Conservation (phyloP, 1,140 invertebrate species). For the Lycorma delicatula region DNA sequence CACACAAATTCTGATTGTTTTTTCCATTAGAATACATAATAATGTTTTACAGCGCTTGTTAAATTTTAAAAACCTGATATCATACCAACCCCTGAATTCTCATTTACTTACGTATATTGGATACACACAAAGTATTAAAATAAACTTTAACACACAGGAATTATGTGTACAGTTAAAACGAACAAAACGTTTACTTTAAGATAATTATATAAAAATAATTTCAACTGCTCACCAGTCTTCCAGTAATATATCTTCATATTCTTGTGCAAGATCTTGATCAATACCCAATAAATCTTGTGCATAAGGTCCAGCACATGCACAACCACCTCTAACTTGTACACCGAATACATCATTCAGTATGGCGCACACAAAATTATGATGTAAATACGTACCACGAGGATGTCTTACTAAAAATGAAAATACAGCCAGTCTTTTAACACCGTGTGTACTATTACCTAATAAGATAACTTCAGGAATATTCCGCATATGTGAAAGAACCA, state of each 20-base stretch:
- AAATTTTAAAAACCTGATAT: too few relatives aligned
- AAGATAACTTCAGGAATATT: conserved; percentile 70
- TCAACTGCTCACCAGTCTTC: conserved; percentile 56
- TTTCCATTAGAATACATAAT: too few relatives aligned
- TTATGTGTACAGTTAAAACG: too few relatives aligned
- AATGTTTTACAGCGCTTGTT: too few relatives aligned
- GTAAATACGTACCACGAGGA: conserved; percentile 68
- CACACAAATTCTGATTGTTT: too few relatives aligned
- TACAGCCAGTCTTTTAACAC: conserved; percentile 61
- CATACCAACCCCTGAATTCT: too few relatives aligned
- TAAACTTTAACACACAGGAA: too few relatives aligned
- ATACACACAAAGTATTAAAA: too few relatives aligned
- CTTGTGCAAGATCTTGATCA: conserved; percentile 58
- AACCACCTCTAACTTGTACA: conserved; percentile 79
- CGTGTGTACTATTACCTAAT: conserved; percentile 58
- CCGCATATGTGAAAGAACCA: conserved; percentile 61
- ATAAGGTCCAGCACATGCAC: conserved; percentile 76
- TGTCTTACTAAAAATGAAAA: conserved; percentile 83
- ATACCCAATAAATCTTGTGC: conserved; percentile 79
- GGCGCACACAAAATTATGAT: conserved; percentile 83
- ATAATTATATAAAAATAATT: too few relatives aligned
- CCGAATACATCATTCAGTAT: conserved; percentile 88
- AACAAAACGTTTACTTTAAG: too few relatives aligned
- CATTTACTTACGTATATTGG: too few relatives aligned
- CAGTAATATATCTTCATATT: conserved; percentile 66